Base-by-base conservation (phyloP, 2,797 vertebrate genomes). In the Lepus townsendii region DNA sequence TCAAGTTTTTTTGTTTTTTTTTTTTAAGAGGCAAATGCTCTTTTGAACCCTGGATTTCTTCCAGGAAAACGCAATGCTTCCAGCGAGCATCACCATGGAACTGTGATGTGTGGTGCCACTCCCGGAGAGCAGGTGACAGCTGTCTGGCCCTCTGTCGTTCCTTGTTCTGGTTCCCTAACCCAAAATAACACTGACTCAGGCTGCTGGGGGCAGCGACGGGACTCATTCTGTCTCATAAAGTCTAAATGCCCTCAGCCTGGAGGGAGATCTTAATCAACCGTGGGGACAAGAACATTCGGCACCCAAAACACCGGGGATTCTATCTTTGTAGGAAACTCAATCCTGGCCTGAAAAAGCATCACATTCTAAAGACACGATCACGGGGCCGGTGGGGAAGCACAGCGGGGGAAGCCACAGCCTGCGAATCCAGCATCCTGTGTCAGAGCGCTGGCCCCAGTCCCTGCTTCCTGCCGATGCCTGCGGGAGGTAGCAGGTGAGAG, bases 251-350 rank as follows among this genome's bases (percentile, higher is more conserved):
- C 32, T 32, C 35, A 14, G n/a, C 88, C 95, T 66, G 26, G 22
- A 17, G 77, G 60, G 13, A 79, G n/a, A 1, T 93, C 91, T 73
- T 75, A 86, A 88, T 91, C 76, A 95, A 86, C 7, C 82, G 87
- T 47, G 42, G 42, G 42, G 42, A 47, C 50, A 79, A 83, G 89
- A 91, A n/a, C 30, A 26, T 26, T 63, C 38, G 4, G 57, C 5
- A 3, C 62, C 65, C 79, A 1, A 35, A 87, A 71, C 71, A 6
- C 42, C 32, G 54, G 47, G 35, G 87, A 69, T 65, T 19, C 0
- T 50, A 27, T 71, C 47, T 66, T 73, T 54, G 9, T 26, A 62
- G 62, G 60, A 90, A 83, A 42, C 5, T 20, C 68, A 73, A 20
- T 71, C 83, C 60, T 35, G 60, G 68, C 76, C 63, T n/a, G 22